These are phyloP conservation scores for Elachura formosa DNA, from an alignment of 2,113 vertebrate genomes.

Conservation along the genomic window DNA sequence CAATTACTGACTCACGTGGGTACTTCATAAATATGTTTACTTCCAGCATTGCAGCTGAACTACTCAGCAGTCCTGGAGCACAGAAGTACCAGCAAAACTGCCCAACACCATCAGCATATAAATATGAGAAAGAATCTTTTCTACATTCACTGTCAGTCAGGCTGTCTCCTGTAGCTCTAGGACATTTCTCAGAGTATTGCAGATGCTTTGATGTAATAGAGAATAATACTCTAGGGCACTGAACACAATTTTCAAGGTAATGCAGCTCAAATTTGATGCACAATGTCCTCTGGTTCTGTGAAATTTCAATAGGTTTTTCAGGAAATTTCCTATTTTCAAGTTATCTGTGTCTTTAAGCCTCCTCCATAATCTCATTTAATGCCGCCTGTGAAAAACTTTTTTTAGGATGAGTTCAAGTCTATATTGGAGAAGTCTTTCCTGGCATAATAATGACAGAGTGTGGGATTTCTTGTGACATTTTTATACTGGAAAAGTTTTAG, in stretches of 20 bases:
- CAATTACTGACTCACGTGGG: neutral
- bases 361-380: neutral
- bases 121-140: neutral
- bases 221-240: neutral
- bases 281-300: neutral
- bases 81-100: neutral
- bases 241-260: neutral
- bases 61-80: neutral
- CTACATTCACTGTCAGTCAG: neutral
- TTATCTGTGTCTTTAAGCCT: neutral
- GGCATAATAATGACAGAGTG: neutral
- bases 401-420: neutral
- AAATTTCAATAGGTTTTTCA: neutral
- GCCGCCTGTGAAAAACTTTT: neutral
- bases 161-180: neutral
- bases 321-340: neutral
- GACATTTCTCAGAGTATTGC: neutral
- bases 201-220: neutral
- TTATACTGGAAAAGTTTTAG: neutral
- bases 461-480: neutral
- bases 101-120: neutral
- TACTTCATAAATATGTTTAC: neutral
- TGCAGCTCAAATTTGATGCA: neutral
- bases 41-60: neutral
- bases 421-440: neutral